These are phyloP conservation scores for Felis chaus DNA, from an alignment of 2,113 vertebrate genomes.

Conservation along the genomic window DNA sequence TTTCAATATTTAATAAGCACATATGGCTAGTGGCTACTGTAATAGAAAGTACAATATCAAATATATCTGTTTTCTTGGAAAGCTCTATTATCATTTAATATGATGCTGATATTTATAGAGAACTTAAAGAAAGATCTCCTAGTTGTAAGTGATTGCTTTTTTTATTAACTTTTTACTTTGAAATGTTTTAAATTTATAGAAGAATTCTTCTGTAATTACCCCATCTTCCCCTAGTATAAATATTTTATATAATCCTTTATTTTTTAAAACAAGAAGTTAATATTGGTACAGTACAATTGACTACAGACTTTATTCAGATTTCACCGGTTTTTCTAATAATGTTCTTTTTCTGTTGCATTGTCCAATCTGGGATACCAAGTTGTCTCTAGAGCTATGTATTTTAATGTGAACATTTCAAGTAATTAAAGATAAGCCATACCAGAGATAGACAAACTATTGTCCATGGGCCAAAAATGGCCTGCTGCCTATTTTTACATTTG, in stretches of 20 bases:
- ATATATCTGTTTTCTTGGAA: neutral
- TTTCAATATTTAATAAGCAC: neutral
- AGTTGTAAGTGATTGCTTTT: neutral
- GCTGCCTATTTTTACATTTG: neutral
- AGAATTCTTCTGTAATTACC: neutral
- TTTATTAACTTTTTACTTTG: neutral
- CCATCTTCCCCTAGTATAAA: neutral
- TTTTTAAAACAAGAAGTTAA: constrained; percentile 19
- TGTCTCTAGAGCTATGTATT: constrained; percentile 16
- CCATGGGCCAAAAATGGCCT: neutral
- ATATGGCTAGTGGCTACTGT: neutral
- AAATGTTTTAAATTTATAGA: neutral
- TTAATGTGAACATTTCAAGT: neutral
- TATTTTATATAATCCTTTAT: neutral
- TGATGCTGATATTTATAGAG: neutral
- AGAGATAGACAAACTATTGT: neutral
- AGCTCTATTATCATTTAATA: neutral
- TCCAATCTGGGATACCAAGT: neutral
- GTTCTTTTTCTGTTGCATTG: neutral
- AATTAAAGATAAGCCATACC: neutral
- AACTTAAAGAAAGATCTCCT: constrained; percentile 1
- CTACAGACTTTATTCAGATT: neutral
- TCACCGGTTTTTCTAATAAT: neutral
- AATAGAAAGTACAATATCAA: neutral
- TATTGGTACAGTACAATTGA: neutral